A percentile compares a stretch with the other conserved stretches of the same genome.
These are phyloP conservation scores for Cinclus cinclus DNA, from an alignment of 2,113 vertebrate species.

Conservation along the genomic window DNA sequence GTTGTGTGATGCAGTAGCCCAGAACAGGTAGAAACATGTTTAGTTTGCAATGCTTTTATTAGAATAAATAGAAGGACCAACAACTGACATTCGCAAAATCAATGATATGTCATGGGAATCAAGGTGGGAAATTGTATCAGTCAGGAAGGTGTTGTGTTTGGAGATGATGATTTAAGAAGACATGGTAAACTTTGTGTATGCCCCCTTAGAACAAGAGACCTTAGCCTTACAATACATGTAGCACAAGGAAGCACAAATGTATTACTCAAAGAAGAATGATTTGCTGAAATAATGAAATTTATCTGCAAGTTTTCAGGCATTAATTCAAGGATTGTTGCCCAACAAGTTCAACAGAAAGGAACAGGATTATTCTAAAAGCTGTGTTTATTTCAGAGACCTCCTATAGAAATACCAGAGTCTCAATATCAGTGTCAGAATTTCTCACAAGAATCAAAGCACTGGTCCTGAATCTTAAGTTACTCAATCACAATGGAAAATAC, in stretches of 20 bases:
- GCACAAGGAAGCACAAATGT: background rate
- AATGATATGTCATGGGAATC: background rate
- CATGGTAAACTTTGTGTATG: background rate
- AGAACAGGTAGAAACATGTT: background rate
- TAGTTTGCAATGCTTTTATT: slow-evolving; percentile 56
- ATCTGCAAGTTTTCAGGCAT: background rate
- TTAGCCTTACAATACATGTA: accelerated
- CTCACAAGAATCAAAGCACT: background rate
- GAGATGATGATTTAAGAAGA: background rate
- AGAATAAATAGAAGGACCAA: slow-evolving; percentile 43
- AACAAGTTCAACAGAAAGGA: background rate
- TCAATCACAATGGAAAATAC: background rate
- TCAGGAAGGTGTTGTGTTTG: background rate
- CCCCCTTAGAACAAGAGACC: background rate
- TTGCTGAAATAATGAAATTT: background rate
- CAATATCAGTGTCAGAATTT: background rate
- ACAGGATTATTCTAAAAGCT: background rate
- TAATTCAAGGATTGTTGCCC: background rate
- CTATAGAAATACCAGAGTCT: background rate
- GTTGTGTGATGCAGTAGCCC: background rate
- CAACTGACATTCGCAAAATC: background rate
- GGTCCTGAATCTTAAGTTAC: background rate
- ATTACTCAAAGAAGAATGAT: background rate
- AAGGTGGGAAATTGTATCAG: background rate
- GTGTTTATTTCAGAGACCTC: background rate